Base-by-base conservation (phyloP, 2,113 vertebrate genomes). In the Megaleporinus macrocephalus region DNA sequence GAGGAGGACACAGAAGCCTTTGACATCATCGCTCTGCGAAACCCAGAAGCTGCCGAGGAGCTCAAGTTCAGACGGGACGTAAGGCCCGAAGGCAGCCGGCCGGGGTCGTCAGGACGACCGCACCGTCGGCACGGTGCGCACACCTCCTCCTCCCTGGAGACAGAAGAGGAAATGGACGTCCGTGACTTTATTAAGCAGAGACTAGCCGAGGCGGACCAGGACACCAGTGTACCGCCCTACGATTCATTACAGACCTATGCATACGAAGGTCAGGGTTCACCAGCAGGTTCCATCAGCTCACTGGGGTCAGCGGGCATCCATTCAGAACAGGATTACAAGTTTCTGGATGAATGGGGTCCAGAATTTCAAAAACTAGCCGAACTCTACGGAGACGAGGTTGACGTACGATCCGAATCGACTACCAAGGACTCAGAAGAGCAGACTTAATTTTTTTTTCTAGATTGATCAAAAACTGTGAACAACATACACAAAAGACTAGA, bases 1-100 rank as follows among this genome's bases (percentile, higher is more conserved):
- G 98, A 99, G 89, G 96, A 98, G 84, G 98, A 99, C 90, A 99
- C 98, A 0, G 98, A 99, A 85, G 98, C 98, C 41, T 99, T 99
- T 41, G 98, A 97, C 87, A 97, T 97, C 85, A 92, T 93, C 0
- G 95, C 96, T 0, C 83, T 97, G 59, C 87, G 96, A 55, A 96
- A 97, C 70, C 96, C 96, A 0, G 92, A 95, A 0, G 95, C 94
- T 1, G 96, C 95, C 0, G 97, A 99, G 89, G 97, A 99, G 87
- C 92, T 98, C 30, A 97, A 95, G 83, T 97, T 96, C 85, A 90
- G 98, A 2, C 91, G 97, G 76, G 98, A 99, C 83, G 88, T 99
- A 69, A 94, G 91, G 0, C 98, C 97, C 0, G 97, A 99, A 15
- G 89, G 80, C 30, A 89, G 86, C 78, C 90, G 13, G 84, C 90